phyloP scores from a whole-genome alignment of 2,888 invertebrate genomes.

The Gasteruption jaculator region DNA sequence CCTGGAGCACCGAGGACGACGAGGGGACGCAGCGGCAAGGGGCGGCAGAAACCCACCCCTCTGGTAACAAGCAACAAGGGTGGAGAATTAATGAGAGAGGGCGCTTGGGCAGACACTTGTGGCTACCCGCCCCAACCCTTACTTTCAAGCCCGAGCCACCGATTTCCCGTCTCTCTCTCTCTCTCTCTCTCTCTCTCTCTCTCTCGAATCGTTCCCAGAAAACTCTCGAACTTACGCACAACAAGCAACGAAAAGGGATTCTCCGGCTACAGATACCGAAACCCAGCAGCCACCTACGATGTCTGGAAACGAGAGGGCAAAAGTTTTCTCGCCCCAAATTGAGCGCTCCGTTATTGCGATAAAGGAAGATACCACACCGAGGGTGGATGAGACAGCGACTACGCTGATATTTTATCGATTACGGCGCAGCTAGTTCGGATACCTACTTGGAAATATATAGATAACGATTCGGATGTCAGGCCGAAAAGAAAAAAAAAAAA shows the following conservation, averaged over 20 bases:
- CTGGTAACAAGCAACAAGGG: constrained; percentile 51
- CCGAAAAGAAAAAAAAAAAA: too few species aligned
- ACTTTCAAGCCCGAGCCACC: constrained; percentile 39
- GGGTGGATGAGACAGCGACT: too few species aligned
- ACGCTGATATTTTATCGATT: too few species aligned
- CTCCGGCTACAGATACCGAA: too few species aligned
- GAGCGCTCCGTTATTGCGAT: too few species aligned
- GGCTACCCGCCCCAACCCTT: constrained; percentile 49
- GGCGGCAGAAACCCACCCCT: constrained; percentile 33
- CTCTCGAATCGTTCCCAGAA: constrained; percentile 2
- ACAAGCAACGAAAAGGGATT: constrained; percentile 2
- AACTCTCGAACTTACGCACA: constrained; percentile 13
- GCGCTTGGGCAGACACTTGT: constrained; percentile 51
- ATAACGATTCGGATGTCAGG: too few species aligned
- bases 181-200: constrained; percentile 3
- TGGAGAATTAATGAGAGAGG: constrained; percentile 52
- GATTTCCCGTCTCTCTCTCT: constrained; percentile 19
- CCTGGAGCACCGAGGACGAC: constrained; percentile 31
- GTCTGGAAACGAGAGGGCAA: neutral
- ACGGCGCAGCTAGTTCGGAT: too few species aligned
- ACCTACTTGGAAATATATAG: too few species aligned
- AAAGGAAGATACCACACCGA: too few species aligned
- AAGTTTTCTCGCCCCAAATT: neutral
- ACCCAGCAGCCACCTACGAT: neutral
- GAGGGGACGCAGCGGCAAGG: constrained; percentile 21